Percentiles rank a stretch among this genome's conserved stretches.
These are phyloP conservation scores for Nasonovia ribisnigri DNA, from an alignment of 2,888 invertebrate species.

Conservation along the genomic window DNA sequence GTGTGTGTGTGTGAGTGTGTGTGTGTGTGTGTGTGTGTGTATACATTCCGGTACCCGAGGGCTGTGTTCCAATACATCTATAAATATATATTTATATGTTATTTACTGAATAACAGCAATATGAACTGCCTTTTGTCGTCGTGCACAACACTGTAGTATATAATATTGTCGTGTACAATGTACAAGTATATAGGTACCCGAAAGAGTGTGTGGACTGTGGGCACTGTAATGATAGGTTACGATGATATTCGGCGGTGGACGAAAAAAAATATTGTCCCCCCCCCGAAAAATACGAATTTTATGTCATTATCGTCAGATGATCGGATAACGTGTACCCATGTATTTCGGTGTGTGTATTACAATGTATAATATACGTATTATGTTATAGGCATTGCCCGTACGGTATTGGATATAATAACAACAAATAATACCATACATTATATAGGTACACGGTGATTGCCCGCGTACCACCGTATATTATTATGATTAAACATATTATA, in stretches of 20 bases:
- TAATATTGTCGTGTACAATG: too few relatives aligned
- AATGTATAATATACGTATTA: not conserved
- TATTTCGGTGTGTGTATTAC: not conserved
- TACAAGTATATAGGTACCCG: not conserved
- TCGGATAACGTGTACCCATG: constrained; percentile 29
- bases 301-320: constrained; percentile 41
- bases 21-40: not conserved
- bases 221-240: constrained; percentile 40
- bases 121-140: constrained; percentile 31
- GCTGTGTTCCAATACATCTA: constrained; percentile 9
- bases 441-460: not conserved
- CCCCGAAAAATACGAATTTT: constrained; percentile 16
- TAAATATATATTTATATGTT: not conserved
- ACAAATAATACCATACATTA: not conserved
- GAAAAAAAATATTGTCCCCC: not conserved
- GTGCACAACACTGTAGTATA: not conserved
- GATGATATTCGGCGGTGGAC: not conserved
- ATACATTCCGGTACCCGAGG: not conserved
- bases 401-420: not conserved
- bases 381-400: not conserved
- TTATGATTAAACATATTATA: not conserved
- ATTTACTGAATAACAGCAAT: not conserved
- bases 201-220: not conserved
- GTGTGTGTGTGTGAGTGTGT: not conserved
- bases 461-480: not conserved